Conservation (phyloP, 2,113 vertebrate genomes). For the Tachysurus vachellii region DNA sequence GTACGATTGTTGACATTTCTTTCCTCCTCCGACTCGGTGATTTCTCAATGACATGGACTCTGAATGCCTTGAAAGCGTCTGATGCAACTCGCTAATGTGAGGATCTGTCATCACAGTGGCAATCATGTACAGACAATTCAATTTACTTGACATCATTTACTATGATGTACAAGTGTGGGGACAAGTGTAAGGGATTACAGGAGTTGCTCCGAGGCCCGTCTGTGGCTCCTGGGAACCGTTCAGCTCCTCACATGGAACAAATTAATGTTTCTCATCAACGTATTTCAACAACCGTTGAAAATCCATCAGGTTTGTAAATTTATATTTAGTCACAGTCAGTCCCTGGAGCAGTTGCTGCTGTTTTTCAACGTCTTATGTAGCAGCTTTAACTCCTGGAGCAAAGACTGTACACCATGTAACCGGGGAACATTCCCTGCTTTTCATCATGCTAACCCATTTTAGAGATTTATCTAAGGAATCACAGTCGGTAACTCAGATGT, state of each 20-base stretch:
- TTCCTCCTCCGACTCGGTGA: neutral
- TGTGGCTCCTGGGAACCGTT: neutral
- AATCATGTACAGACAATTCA: neutral
- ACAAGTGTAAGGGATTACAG: neutral
- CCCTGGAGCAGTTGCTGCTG: neutral
- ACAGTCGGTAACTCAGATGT: neutral
- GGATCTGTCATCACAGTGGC: neutral
- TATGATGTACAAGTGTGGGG: neutral
- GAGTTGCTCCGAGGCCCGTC: neutral
- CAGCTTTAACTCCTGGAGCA: neutral
- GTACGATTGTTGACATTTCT: neutral
- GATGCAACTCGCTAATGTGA: neutral
- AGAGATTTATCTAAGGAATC: slow-evolving; percentile 17
- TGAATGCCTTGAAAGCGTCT: neutral
- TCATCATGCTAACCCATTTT: slow-evolving; percentile 3
- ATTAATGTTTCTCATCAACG: neutral
- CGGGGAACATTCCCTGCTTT: neutral
- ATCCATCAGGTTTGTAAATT: slow-evolving; percentile 3
- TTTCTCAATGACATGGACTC: neutral
- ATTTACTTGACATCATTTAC: neutral
- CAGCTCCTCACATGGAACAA: neutral
- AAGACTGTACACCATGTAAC: neutral
- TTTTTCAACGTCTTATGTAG: neutral
- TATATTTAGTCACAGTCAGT: neutral
- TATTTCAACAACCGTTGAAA: neutral